Conservation (phyloP, 2,888 invertebrate species). For the Hemaris fuciformis region DNA sequence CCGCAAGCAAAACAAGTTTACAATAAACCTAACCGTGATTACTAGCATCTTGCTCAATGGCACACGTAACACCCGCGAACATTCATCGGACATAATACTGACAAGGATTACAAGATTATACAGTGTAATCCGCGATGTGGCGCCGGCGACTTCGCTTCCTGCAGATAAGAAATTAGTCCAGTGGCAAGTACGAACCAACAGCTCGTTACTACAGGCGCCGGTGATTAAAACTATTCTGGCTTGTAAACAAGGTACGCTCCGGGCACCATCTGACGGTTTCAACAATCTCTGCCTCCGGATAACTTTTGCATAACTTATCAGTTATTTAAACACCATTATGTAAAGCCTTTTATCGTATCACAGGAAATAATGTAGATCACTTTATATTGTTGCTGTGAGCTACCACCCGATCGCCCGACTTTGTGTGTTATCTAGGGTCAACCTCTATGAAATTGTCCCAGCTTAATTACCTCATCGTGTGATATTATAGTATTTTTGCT, state of each 20-base stretch:
- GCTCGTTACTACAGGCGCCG: constrained; percentile 43
- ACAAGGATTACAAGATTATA: constrained; percentile 54
- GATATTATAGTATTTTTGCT: neutral
- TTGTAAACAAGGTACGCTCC: neutral
- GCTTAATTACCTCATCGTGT: constrained; percentile 4
- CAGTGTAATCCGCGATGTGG: constrained; percentile 59
- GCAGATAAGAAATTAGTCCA: constrained; percentile 57
- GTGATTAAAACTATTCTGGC: constrained; percentile 10
- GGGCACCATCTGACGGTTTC: neutral
- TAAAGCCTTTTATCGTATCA: constrained; percentile 1
- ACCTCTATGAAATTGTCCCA: constrained; percentile 13
- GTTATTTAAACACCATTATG: constrained; percentile 7
- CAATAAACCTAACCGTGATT: constrained; percentile 6
- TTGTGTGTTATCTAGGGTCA: constrained; percentile 26
- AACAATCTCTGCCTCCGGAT: neutral
- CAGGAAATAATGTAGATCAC: neutral
- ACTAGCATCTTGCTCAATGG: constrained; percentile 2
- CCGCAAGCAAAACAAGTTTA: neutral
- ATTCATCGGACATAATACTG: constrained; percentile 26
- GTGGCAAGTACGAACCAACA: neutral
- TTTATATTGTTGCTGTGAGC: constrained; percentile 5
- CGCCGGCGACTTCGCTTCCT: constrained; percentile 68
- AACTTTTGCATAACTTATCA: neutral
- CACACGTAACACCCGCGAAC: neutral
- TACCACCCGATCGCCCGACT: constrained; percentile 12